These are phyloP conservation scores for Gisinianus flammeolus DNA, from an alignment of 2,888 invertebrate species.

Conservation along the genomic window DNA sequence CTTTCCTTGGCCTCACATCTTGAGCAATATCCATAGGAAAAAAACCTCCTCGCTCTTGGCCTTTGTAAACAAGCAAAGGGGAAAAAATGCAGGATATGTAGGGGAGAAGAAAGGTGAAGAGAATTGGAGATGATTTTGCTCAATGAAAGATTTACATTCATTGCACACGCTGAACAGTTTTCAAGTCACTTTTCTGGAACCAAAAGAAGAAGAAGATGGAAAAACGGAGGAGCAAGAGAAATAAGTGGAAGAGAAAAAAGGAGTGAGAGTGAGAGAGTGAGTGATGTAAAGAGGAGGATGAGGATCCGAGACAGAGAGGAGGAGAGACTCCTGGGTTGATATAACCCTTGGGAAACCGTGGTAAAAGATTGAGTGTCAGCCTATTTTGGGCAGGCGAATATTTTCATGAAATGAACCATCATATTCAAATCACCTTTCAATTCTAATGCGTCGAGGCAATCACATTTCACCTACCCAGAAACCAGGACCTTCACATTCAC, in stretches of 20 bases:
- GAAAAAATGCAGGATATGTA: background rate
- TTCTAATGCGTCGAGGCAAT: slow-evolving; percentile 7
- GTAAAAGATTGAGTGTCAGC: slow-evolving; percentile 45
- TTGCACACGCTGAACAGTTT: slow-evolving; percentile 39
- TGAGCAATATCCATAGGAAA: too few relatives aligned
- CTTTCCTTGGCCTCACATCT: too few relatives aligned
- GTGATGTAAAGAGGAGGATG: background rate
- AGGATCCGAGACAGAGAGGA: slow-evolving; percentile 1
- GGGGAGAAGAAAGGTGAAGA: background rate
- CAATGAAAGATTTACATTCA: slow-evolving; percentile 45
- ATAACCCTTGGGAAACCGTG: slow-evolving; percentile 30
- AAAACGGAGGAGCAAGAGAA: background rate
- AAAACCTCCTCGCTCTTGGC: too few relatives aligned
- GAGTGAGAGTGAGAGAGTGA: background rate
- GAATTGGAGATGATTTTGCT: slow-evolving; percentile 14
- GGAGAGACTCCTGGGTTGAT: background rate
- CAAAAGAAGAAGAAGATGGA: background rate
- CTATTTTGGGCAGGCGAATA: slow-evolving; percentile 43
- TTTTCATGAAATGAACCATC: slow-evolving; percentile 44
- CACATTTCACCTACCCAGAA: background rate
- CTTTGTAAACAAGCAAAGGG: too few relatives aligned
- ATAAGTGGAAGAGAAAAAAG: background rate
- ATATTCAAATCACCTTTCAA: slow-evolving; percentile 35
- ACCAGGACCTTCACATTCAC: background rate
- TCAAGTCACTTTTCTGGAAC: slow-evolving; percentile 17